Conservation (phyloP, 1,140 invertebrate species). For the Hypothenemus hampei region DNA sequence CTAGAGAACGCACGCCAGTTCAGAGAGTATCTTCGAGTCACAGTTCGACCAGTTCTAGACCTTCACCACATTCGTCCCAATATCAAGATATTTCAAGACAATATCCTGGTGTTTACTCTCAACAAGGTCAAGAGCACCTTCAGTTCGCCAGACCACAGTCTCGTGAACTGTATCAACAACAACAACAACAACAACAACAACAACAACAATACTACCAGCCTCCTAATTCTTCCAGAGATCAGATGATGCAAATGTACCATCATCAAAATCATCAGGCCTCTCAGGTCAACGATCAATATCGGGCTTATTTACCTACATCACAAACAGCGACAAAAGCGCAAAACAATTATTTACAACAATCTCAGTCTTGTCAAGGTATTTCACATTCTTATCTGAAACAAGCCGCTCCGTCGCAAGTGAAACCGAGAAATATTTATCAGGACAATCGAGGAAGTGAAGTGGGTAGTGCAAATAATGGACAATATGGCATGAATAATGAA, state of each 20-base stretch:
- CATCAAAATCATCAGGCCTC: neutral
- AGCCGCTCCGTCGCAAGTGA: neutral
- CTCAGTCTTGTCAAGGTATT: neutral
- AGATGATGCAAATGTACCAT: slow-evolving; percentile 14
- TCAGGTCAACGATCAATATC: slow-evolving; percentile 27
- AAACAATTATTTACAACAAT: neutral
- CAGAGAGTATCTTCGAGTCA: slow-evolving; percentile 36
- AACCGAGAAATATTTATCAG: neutral
- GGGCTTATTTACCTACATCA: slow-evolving; percentile 36
- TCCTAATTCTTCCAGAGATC: slow-evolving; percentile 28
- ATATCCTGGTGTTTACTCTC: slow-evolving; percentile 20
- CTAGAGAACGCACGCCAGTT: slow-evolving; percentile 29
- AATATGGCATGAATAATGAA: slow-evolving; percentile 10
- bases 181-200: slow-evolving; percentile 34
- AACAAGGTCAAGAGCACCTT: slow-evolving; percentile 25
- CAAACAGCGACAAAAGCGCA: neutral
- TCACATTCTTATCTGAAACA: neutral
- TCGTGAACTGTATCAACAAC: slow-evolving; percentile 30
- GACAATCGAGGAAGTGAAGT: slow-evolving; percentile 1
- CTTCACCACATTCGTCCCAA: slow-evolving; percentile 34
- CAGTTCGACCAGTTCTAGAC: slow-evolving; percentile 33
- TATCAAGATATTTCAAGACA: slow-evolving; percentile 25
- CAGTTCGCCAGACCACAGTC: slow-evolving; percentile 34
- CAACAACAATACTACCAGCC: slow-evolving; percentile 35
- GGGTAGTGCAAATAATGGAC: neutral